Conservation (phyloP, 2,113 vertebrate genomes). For the Urocynchramus pylzowi region DNA sequence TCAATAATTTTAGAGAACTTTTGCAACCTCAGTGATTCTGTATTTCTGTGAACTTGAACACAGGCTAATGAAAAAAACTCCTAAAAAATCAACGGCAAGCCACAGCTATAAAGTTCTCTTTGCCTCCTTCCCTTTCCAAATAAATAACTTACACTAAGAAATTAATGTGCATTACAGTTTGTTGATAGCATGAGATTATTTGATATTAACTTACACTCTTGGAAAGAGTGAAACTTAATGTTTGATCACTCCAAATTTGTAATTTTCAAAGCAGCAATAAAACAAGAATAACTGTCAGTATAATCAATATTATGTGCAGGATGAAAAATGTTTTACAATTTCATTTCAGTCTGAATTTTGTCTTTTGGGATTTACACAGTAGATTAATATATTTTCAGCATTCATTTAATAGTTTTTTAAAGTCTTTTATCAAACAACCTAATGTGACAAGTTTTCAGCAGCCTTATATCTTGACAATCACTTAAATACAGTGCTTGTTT, state of each 20-base stretch:
- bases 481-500: neutral
- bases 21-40: neutral
- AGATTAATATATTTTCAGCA: neutral
- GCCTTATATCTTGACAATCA: neutral
- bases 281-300: slow-evolving; percentile 27
- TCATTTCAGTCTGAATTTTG: slow-evolving; percentile 18
- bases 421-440: neutral
- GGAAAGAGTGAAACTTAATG: neutral
- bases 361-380: neutral
- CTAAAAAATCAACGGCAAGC: neutral
- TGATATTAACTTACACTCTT: neutral
- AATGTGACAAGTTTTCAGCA: neutral
- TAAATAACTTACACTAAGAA: neutral
- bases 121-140: neutral
- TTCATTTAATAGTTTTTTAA: neutral
- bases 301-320: slow-evolving; percentile 20
- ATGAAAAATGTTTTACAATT: slow-evolving; percentile 30
- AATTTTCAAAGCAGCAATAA: slow-evolving; percentile 32
- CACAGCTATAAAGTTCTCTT: neutral
- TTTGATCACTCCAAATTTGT: neutral
- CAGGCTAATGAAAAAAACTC: neutral
- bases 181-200: slow-evolving; percentile 3
- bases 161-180: neutral
- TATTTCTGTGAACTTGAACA: neutral
- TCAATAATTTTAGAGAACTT: neutral